These are phyloP conservation scores for Alviniconcha strummeri DNA, from an alignment of 2,888 invertebrate genomes.

Conservation along the genomic window DNA sequence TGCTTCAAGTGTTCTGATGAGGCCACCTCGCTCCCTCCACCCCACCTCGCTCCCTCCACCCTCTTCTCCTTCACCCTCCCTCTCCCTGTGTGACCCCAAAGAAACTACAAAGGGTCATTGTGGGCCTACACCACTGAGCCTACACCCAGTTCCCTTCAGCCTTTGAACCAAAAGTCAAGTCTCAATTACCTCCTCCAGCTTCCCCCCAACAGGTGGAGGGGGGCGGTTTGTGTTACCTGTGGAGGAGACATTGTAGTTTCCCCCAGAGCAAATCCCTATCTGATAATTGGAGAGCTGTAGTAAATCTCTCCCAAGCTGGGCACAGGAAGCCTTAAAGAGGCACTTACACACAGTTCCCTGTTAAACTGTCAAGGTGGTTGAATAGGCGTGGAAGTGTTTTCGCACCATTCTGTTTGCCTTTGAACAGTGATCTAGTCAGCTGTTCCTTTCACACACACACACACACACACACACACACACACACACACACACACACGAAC, in stretches of 20 bases:
- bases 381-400: too few relatives aligned
- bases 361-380: too few relatives aligned
- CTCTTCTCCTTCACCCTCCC: background rate
- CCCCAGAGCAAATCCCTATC: background rate
- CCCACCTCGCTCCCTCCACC: background rate
- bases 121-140: background rate
- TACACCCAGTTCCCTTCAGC: background rate
- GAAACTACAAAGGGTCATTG: background rate
- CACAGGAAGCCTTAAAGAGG: background rate
- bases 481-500: background rate
- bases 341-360: background rate
- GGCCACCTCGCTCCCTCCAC: too few relatives aligned
- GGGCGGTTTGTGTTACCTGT: too few relatives aligned
- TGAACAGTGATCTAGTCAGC: too few relatives aligned
- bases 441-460: background rate
- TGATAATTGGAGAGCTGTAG: too few relatives aligned
- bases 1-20: too few relatives aligned
- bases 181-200: too few relatives aligned
- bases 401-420: too few relatives aligned
- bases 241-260: too few relatives aligned
- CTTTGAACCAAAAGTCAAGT: background rate
- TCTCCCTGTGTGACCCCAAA: background rate
- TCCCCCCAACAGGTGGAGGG: background rate
- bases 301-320: too few relatives aligned
- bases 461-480: slow-evolving; percentile 4